Percentiles rank a stretch among this genome's conserved stretches.
Evolutionary conservation across 1,140 invertebrate species (phyloP).

Genomic region (Magallana ariakensis): DNA sequence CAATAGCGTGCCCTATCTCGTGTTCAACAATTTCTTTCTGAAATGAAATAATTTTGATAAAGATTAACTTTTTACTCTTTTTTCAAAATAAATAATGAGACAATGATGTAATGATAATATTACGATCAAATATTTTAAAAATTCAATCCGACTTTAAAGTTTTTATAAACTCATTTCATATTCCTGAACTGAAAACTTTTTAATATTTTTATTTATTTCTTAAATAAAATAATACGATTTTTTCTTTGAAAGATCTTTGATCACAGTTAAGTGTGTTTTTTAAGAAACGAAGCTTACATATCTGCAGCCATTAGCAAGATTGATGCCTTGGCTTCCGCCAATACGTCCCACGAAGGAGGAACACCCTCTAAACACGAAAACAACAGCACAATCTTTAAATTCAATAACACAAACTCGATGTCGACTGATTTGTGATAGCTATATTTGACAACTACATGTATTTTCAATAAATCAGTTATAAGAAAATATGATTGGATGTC

Average conservation of each 20-base stretch:
- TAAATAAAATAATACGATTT: neutral
- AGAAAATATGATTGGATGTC: too few species aligned
- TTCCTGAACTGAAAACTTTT: too few species aligned
- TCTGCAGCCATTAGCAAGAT: constrained; percentile 64
- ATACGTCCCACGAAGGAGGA: constrained; percentile 66
- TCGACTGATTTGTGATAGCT: too few species aligned
- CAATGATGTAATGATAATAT: too few species aligned
- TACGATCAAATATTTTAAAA: too few species aligned
- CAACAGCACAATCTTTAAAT: too few species aligned
- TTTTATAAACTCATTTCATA: too few species aligned
- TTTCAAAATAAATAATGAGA: too few species aligned
- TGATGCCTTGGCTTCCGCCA: constrained; percentile 63
- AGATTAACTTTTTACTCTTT: neutral
- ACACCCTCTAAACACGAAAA: constrained; percentile 54
- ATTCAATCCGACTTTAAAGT: too few species aligned
- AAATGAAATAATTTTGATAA: neutral
- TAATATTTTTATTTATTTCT: too few species aligned
- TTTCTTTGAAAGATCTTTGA: too few species aligned
- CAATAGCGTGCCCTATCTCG: constrained; percentile 80
- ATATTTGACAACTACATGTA: neutral
- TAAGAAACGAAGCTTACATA: constrained; percentile 60
- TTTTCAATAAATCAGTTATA: neutral
- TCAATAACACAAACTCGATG: too few species aligned
- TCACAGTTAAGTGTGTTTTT: neutral
- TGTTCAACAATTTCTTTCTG: constrained; percentile 68